Evolutionary conservation across 2,113 vertebrate genomes (phyloP).

Genomic region (Riparia riparia): DNA sequence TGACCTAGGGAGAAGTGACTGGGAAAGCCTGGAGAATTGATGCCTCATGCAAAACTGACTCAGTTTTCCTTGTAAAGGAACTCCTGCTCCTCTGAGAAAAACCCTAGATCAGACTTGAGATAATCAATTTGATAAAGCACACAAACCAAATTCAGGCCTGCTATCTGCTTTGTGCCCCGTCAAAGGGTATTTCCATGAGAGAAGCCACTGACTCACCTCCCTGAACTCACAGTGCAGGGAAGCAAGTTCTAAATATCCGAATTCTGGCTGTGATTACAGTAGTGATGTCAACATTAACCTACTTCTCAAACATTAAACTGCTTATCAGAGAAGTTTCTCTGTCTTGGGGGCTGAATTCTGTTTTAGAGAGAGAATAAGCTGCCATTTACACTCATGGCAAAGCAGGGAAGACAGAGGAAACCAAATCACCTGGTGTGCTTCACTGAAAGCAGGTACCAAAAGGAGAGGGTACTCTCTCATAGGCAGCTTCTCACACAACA

Average conservation of each 20-base stretch:
- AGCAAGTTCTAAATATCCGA: neutral
- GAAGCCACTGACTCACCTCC: neutral
- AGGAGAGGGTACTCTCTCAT: neutral
- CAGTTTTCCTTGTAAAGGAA: neutral
- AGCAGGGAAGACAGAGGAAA: neutral
- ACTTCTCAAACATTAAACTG: neutral
- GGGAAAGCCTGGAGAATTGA: slow-evolving; percentile 15
- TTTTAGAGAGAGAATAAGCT: neutral
- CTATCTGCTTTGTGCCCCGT: neutral
- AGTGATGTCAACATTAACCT: neutral
- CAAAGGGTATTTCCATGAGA: neutral
- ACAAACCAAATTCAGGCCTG: neutral
- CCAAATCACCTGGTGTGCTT: neutral
- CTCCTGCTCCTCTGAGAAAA: neutral
- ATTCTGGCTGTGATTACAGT: neutral
- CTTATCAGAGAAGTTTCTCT: neutral
- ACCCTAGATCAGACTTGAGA: neutral
- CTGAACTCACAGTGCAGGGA: neutral
- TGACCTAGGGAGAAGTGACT: neutral
- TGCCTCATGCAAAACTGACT: neutral
- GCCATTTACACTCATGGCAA: neutral
- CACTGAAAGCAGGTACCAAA: neutral
- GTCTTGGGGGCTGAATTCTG: neutral
- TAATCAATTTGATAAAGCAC: neutral
- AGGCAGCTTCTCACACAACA: neutral